Evolutionary conservation across 2,113 vertebrate species (phyloP), one percentile per base, ranked within the genome.

Genomic region (Accipiter virgatus): DNA sequence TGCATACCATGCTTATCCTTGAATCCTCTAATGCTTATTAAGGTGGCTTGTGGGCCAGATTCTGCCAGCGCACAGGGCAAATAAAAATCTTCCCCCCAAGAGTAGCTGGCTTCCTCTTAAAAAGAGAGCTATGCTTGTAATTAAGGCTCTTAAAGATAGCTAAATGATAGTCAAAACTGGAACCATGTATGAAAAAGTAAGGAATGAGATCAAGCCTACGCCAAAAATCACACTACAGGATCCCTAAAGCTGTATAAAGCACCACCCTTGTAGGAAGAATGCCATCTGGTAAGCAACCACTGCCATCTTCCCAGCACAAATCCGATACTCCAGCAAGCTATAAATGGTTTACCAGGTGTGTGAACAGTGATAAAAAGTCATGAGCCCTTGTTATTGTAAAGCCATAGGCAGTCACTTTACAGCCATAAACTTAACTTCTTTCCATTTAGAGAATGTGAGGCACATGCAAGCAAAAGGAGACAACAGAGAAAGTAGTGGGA

Each of bases 261-360:
- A 40, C 23, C 25, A 3, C 14, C 1, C 0, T 3, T 9, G 53
- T 3, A 32, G 65, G 70, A 52, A 62, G 21, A n/a, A 55, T 23
- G 36, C 26, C 58, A 26, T 6, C 47, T 34, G 67, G 29, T 38
- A 53, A 40, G 50, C 55, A 71, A 19, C 9, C 45, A 14, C 56
- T 66, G 86, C 34, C 1, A 7, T 20, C 52, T n/a, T 81, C 27
- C 66, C 71, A 56, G 71, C 48, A 43, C n/a, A 61, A 26, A 38
- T 8, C 27, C 20, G 34, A 3, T 23, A 31, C 11, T 38, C 50
- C 88, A 79, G 65, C n/a, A 68, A 27, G 32, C 36, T 31, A 2
- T 10, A 52, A 36, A 14, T 27, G 29, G 18, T 27, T 22, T 59
- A 61, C 52, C 29, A 23, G 25, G 6, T 34, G 21, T 43, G 67